phyloP scores from a whole-genome alignment of 2,797 vertebrate species.

The Ptychadena robeensis region DNA sequence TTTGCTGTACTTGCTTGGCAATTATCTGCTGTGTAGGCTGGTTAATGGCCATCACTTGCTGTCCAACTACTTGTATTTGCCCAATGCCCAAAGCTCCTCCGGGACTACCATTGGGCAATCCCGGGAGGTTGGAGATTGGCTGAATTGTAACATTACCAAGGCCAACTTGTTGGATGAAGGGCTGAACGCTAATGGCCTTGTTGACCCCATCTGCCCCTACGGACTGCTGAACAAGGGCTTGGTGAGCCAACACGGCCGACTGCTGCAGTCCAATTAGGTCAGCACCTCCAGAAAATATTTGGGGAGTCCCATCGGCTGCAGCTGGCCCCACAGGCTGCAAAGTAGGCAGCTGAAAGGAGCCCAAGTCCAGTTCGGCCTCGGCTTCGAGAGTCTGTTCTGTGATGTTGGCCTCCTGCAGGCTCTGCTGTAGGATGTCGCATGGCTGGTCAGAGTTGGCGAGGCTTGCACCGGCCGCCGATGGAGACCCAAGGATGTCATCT shows the following conservation, averaged over 20 bases:
- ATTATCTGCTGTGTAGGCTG: conserved; percentile 87
- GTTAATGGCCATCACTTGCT: conserved; percentile 98
- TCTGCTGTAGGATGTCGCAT: conserved; percentile 97
- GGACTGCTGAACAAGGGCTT: conserved; percentile 76
- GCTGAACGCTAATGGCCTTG: conserved; percentile 93
- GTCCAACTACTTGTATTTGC: conserved; percentile 94
- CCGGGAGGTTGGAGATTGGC: conserved; percentile 89
- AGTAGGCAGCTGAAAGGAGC: conserved; percentile 89
- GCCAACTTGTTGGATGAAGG: conserved; percentile 90
- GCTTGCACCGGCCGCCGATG: conserved; percentile 76
- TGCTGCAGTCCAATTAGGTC: conserved; percentile 87
- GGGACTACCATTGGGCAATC: conserved; percentile 90
- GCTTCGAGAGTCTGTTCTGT: conserved; percentile 95
- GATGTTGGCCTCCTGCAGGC: conserved; percentile 95
- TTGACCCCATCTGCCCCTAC: conserved; percentile 84
- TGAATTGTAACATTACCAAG: conserved; percentile 94
- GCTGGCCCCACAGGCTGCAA: conserved; percentile 88
- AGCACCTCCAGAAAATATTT: conserved; percentile 82
- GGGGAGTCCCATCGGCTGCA: conserved; percentile 78
- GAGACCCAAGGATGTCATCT: conserved; percentile 93
- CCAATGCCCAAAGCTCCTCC: conserved; percentile 88
- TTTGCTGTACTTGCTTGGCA: conserved; percentile 80
- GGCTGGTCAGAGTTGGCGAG: conserved; percentile 84
- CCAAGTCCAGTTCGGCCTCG: conserved; percentile 92
- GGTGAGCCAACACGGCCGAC: conserved; percentile 72